Evolutionary conservation across 2,113 vertebrate species (phyloP), one percentile per base, ranked within the genome.

Genomic region (Gnathonemus echidnorhynchus): DNA sequence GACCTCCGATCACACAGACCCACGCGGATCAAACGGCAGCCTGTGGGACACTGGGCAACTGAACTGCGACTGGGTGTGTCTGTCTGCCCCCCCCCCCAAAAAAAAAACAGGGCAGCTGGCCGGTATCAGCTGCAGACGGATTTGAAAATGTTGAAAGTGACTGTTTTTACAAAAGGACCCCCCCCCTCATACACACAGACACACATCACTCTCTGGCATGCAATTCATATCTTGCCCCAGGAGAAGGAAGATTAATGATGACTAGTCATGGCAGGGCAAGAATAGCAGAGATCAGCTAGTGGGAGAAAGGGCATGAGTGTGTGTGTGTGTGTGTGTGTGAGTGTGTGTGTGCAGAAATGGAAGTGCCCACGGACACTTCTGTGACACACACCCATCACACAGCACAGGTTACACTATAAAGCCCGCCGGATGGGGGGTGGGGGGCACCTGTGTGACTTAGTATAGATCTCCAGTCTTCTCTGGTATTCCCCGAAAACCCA

Each of bases 211-310:
- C 49, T 83, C 91, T 95, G 96, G 96, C 95, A 95, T 58, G 27
- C 91, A 92, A 92, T 95, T 95, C 95, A 96, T 92, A 95, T 95
- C 92, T 94, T 95, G 94, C 94, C 95, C 94, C 92, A 90, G 91
- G 94, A 95, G 93, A 95, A 91, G 88, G 93, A 94, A 95, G 95
- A 96, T 96, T 96, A 96, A 95, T 96, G 95, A 95, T 93, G 95
- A 94, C 95, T 94, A 96, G 96, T 96, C 95, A 96, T 95, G 96
- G 92, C 95, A 96, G 94, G 95, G 92, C 92, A 94, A 74, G 92
- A 93, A 91, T 92, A 90, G 89, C 84, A 50, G 39, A 21, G 86
- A 80, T 17, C 42, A 50, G 77, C 9, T 31, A 53, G 19, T 21
- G 53, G 56, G 53, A 70, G 31, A 15, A 42, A 88, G 49, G 21